A percentile compares a stretch with the other conserved stretches of the same genome.
These are phyloP conservation scores for Orthonychiurus folsomi DNA, from an alignment of 2,888 invertebrate genomes.

Conservation along the genomic window DNA sequence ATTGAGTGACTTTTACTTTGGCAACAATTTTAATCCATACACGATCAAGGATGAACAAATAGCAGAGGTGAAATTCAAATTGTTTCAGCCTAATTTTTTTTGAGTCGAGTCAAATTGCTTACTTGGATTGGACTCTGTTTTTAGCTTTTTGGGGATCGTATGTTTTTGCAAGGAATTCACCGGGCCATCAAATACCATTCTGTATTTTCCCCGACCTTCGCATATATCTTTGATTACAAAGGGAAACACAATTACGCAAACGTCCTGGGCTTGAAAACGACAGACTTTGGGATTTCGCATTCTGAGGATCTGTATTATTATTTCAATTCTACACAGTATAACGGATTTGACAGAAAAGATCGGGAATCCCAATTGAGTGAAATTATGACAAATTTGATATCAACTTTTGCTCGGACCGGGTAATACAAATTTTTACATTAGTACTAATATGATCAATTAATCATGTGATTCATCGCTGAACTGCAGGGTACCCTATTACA, in stretches of 20 bases:
- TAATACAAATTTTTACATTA: slow-evolving; percentile 8
- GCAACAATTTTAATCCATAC: background rate
- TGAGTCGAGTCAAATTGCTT: background rate
- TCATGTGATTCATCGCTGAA: background rate
- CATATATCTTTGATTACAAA: slow-evolving; percentile 24
- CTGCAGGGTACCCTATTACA: slow-evolving; percentile 23
- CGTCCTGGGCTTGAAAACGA: slow-evolving; percentile 15
- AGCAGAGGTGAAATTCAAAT: slow-evolving; percentile 13
- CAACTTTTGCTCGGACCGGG: slow-evolving; percentile 23
- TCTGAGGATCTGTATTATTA: slow-evolving; percentile 31
- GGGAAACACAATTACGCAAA: slow-evolving; percentile 24
- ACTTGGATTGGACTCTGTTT: background rate
- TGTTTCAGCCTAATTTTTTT: too few species aligned
- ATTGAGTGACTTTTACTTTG: slow-evolving; percentile 12
- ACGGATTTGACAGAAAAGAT: slow-evolving; percentile 21
- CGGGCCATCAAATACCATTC: slow-evolving; percentile 23
- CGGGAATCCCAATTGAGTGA: slow-evolving; percentile 23
- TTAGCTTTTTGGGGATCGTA: slow-evolving; percentile 26
- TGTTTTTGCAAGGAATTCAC: slow-evolving; percentile 26
- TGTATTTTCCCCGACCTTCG: slow-evolving; percentile 22
- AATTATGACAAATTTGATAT: slow-evolving; percentile 23
- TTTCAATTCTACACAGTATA: slow-evolving; percentile 24
- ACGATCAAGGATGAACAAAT: background rate
- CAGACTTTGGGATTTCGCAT: slow-evolving; percentile 22
- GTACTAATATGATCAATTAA: too few species aligned